Evolutionary conservation across 2,888 invertebrate genomes (phyloP).

Genomic region (Perizoma affinitatum): DNA sequence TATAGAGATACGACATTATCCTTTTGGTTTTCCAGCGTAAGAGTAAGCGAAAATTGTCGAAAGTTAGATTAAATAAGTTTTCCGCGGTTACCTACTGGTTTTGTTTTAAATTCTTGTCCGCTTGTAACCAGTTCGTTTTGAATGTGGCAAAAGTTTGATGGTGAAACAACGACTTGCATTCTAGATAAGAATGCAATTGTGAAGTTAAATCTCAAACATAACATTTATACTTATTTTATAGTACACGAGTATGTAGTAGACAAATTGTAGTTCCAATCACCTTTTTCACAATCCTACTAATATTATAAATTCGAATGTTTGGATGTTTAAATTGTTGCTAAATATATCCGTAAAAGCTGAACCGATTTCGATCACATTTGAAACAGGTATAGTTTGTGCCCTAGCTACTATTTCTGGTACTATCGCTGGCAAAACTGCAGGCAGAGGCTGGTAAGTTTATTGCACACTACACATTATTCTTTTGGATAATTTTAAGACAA

Average conservation of each 20-base stretch:
- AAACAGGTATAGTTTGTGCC: too few relatives aligned
- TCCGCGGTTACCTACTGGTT: slow-evolving; percentile 38
- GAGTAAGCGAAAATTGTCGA: slow-evolving; percentile 53
- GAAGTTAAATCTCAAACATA: slow-evolving; percentile 1
- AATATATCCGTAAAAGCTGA: too few relatives aligned
- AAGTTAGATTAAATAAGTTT: slow-evolving; percentile 73
- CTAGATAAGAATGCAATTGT: slow-evolving; percentile 13
- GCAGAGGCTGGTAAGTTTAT: too few relatives aligned
- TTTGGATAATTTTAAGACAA: too few relatives aligned
- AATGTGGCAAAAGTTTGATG: slow-evolving; percentile 30
- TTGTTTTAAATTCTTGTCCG: slow-evolving; percentile 46
- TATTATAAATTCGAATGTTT: too few relatives aligned
- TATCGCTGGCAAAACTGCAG: too few relatives aligned
- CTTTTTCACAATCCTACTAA: too few relatives aligned
- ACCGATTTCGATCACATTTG: too few relatives aligned
- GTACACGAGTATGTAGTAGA: neutral
- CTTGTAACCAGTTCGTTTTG: slow-evolving; percentile 23
- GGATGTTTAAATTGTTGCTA: too few relatives aligned
- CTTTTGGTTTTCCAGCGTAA: slow-evolving; percentile 39
- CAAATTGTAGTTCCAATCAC: neutral
- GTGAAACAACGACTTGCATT: slow-evolving; percentile 14
- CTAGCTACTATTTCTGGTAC: too few relatives aligned
- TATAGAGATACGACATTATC: slow-evolving; percentile 50
- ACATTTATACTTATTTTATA: neutral
- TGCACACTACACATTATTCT: too few relatives aligned